Conservation (phyloP, 2,113 vertebrate genomes). For the Pelvicachromis taeniatus region DNA sequence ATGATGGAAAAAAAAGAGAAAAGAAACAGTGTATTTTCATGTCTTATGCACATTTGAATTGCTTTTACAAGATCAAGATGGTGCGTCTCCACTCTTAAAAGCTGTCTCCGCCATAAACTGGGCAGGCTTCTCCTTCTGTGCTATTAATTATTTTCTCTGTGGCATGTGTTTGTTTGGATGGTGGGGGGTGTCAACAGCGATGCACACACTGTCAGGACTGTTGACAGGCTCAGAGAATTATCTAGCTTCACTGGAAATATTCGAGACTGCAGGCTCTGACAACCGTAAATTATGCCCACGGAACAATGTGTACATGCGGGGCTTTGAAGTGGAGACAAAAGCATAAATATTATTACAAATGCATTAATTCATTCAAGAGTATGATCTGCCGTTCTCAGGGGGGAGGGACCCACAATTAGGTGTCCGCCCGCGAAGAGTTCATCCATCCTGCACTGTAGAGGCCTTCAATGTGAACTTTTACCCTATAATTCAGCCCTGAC, state of each 20-base stretch:
- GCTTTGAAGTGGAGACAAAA: slow-evolving; percentile 64
- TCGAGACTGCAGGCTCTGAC: slow-evolving; percentile 66
- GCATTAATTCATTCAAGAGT: slow-evolving; percentile 69
- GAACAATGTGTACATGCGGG: slow-evolving; percentile 55
- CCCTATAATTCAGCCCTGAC: slow-evolving; percentile 53
- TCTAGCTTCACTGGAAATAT: slow-evolving; percentile 73
- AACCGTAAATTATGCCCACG: slow-evolving; percentile 75
- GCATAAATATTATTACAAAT: slow-evolving; percentile 75
- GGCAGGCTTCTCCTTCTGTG: slow-evolving; percentile 57
- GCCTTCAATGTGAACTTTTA: slow-evolving; percentile 40
- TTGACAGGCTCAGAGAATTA: slow-evolving; percentile 75
- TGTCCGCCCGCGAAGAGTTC: slow-evolving; percentile 46
- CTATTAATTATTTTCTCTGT: slow-evolving; percentile 77
- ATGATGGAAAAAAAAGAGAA: slow-evolving; percentile 43
- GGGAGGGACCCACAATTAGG: slow-evolving; percentile 34
- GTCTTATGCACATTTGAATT: slow-evolving; percentile 76
- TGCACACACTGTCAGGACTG: slow-evolving; percentile 76
- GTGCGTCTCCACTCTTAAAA: slow-evolving; percentile 55
- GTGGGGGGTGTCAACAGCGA: slow-evolving; percentile 69
- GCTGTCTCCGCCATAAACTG: slow-evolving; percentile 54
- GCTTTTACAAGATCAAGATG: slow-evolving; percentile 75
- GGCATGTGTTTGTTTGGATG: slow-evolving; percentile 70
- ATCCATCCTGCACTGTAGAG: slow-evolving; percentile 21
- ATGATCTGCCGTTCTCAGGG: slow-evolving; percentile 53
- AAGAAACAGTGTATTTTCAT: slow-evolving; percentile 71